Conservation (phyloP, 2,797 vertebrate species). For the Coracias cyanogaster region DNA sequence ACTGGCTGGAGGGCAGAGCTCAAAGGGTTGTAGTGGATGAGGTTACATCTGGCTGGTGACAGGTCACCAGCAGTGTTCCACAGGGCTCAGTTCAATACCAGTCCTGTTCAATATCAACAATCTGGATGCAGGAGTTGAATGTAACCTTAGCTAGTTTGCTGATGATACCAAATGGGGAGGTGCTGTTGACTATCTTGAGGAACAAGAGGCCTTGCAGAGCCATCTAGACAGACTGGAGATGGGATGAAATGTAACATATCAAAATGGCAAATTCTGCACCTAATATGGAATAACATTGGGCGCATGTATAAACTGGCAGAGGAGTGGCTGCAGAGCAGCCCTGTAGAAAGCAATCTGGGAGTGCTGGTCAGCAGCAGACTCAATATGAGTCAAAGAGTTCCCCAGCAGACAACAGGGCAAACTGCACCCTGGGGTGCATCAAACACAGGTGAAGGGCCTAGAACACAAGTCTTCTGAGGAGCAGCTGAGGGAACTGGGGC, state of each 20-base stretch:
- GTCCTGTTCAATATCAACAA: not conserved
- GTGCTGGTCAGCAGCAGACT: not conserved
- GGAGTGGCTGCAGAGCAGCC: not conserved
- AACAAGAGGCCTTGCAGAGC: not conserved
- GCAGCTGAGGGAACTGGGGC: too few species aligned
- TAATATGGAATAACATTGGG: not conserved
- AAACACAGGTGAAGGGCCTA: not conserved
- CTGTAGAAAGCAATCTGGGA: not conserved
- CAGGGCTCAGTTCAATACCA: not conserved
- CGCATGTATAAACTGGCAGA: not conserved
- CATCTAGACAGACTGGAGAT: not conserved
- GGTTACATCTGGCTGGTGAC: not conserved
- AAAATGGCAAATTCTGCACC: not conserved
- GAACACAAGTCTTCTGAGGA: too few species aligned
- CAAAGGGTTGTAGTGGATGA: not conserved
- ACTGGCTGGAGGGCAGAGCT: not conserved
- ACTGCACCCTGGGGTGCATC: not conserved
- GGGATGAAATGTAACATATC: not conserved
- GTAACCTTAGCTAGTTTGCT: not conserved
- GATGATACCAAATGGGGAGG: not conserved
- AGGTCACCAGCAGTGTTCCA: not conserved
- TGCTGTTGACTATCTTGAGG: not conserved
- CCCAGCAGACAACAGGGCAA: not conserved
- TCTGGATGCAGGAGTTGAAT: not conserved
- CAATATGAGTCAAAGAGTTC: not conserved